Base-by-base conservation (phyloP, 2,888 invertebrate genomes). In the Phalera bucephala region DNA sequence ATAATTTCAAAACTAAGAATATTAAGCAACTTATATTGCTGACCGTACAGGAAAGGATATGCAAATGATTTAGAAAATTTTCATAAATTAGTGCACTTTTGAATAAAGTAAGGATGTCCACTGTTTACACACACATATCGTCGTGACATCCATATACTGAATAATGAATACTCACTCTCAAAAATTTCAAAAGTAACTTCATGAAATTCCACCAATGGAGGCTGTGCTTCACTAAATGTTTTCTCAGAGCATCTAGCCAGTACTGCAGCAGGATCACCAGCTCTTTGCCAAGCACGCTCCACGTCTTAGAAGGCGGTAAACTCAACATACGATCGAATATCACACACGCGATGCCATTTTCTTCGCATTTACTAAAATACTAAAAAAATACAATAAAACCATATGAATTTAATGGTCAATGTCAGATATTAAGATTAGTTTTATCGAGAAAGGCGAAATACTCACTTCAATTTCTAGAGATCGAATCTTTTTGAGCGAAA, bases 401-500 rank as follows among this genome's bases (percentile, higher is more conserved):
- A 25, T 10, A 8, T 9, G 14, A 14, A 26, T 19, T 12, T 17
- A 14, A n/a, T n/a, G n/a, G n/a, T n/a, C n/a, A n/a, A n/a, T n/a
- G n/a, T n/a, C n/a, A n/a, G n/a, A n/a, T n/a, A n/a, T n/a, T n/a
- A n/a, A n/a, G n/a, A n/a, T n/a, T n/a, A n/a, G n/a, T n/a, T n/a
- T n/a, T n/a, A n/a, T n/a, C n/a, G n/a, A n/a, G n/a, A n/a, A n/a
- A 1, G 8, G 20, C 15, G 25, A 36, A 34, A 33, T 27, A 47
- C 62, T 56, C 54, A 84, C 86, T 63, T 84, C 80, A 19, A 85
- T 63, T 73, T 87, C 86, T 15, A 75, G 45, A 10, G 67, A 70
- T 28, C 66, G 64, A 40, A 79, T 61, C 56, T 80, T 80, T 47
- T 80, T 83, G 38, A 86, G 48, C 11, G 67, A 59, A 10, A 76